These are phyloP conservation scores for Knipowitschia caucasica DNA, from an alignment of 2,797 vertebrate species.

Conservation along the genomic window DNA sequence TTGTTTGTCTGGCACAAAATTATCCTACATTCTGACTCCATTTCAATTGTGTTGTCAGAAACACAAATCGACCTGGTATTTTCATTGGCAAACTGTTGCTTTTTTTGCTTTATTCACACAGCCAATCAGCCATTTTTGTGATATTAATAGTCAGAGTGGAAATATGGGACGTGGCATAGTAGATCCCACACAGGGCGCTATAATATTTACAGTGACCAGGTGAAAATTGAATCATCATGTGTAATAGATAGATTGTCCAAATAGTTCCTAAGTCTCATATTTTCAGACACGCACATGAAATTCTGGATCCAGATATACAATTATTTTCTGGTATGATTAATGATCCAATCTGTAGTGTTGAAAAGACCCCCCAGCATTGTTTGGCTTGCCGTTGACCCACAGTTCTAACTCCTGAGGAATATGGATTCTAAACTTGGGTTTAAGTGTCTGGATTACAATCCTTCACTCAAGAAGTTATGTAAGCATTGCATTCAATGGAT, in stretches of 20 bases:
- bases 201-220: slow-evolving; percentile 25
- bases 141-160: slow-evolving; percentile 44
- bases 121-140: slow-evolving; percentile 38
- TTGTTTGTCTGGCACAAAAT: slow-evolving; percentile 51
- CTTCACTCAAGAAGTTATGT: not conserved
- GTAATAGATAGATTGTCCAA: slow-evolving; percentile 14
- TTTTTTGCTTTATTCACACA: slow-evolving; percentile 33
- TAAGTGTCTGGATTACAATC: not conserved
- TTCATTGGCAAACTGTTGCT: slow-evolving; percentile 58
- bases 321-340: slow-evolving; percentile 2
- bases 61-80: slow-evolving; percentile 55
- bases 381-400: not conserved
- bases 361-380: slow-evolving; percentile 3
- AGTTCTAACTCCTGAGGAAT: not conserved
- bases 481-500: too few species aligned
- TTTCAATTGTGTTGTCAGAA: slow-evolving; percentile 59
- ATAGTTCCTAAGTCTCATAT: slow-evolving; percentile 13
- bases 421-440: not conserved
- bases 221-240: slow-evolving; percentile 24
- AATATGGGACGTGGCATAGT: slow-evolving; percentile 21
- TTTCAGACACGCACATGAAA: not conserved
- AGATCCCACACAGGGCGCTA: slow-evolving; percentile 10
- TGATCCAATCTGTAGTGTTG: not conserved
- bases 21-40: slow-evolving; percentile 37
- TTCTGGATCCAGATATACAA: slow-evolving; percentile 23